These are phyloP conservation scores for Acanthiza pusilla DNA, from an alignment of 2,797 vertebrate genomes.

Conservation along the genomic window DNA sequence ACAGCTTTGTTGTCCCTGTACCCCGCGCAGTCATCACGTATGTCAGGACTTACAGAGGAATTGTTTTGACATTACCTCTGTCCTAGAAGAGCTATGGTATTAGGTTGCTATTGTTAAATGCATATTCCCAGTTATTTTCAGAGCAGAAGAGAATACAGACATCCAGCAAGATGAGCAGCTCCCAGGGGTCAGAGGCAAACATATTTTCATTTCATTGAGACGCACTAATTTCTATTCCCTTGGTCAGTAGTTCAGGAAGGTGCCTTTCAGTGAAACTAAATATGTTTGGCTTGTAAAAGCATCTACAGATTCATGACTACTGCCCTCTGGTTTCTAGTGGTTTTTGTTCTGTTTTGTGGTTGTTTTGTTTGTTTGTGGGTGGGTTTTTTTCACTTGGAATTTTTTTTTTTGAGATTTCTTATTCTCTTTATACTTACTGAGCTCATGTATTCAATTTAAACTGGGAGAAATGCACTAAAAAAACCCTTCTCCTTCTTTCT, in stretches of 20 bases:
- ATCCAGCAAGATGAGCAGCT: neutral
- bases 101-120: neutral
- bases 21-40: neutral
- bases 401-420: neutral
- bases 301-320: neutral
- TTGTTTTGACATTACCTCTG: neutral
- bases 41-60: neutral
- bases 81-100: neutral
- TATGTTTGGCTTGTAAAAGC: neutral
- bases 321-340: neutral
- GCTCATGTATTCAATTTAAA: neutral
- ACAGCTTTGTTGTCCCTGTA: neutral
- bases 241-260: neutral
- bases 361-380: neutral
- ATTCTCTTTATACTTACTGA: neutral
- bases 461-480: accelerated
- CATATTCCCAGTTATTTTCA: neutral
- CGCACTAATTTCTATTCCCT: neutral
- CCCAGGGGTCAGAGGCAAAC: neutral
- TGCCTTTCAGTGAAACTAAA: neutral
- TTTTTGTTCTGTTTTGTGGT: neutral
- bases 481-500: neutral
- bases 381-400: neutral
- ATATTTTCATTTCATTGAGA: neutral
- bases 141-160: neutral